A percentile compares a stretch with the other conserved stretches of the same genome.
phyloP scores from a whole-genome alignment of 2,113 vertebrate genomes.

The Puntigrus tetrazona region DNA sequence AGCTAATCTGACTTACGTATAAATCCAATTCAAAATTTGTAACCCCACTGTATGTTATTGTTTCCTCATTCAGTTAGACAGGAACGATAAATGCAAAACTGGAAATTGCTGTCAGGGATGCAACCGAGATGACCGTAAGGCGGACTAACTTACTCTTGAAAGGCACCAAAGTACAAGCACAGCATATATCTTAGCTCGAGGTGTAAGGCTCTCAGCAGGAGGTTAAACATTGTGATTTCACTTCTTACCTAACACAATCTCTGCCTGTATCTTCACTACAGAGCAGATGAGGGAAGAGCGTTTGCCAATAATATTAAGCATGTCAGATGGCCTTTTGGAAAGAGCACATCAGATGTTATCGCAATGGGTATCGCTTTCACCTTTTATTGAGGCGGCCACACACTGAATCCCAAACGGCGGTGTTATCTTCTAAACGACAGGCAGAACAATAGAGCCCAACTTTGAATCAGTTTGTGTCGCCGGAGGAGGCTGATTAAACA shows the following conservation, averaged over 20 bases:
- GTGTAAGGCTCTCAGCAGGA: background rate
- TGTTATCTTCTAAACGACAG: slow-evolving; percentile 40
- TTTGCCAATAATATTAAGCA: slow-evolving; percentile 37
- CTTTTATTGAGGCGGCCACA: slow-evolving; percentile 46
- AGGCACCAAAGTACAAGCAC: background rate
- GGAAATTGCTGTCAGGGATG: background rate
- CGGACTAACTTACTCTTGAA: background rate
- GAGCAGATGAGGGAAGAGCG: slow-evolving; percentile 17
- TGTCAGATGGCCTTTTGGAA: slow-evolving; percentile 55
- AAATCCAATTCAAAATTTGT: background rate
- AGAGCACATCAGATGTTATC: slow-evolving; percentile 52
- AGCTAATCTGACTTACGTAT: background rate
- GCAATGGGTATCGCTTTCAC: slow-evolving; percentile 36
- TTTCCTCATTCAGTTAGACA: background rate
- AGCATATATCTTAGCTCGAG: background rate
- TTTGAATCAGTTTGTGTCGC: slow-evolving; percentile 20
- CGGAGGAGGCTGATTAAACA: slow-evolving; percentile 47
- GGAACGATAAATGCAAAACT: background rate
- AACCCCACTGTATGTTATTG: background rate
- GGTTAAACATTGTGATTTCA: background rate
- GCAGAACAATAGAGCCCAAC: slow-evolving; percentile 41
- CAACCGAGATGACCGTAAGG: background rate
- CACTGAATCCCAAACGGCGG: slow-evolving; percentile 30
- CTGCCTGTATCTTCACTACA: background rate
- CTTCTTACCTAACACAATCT: slow-evolving; percentile 13